phyloP scores from a whole-genome alignment of 1,140 invertebrate genomes.

The Trialeurodes vaporariorum region DNA sequence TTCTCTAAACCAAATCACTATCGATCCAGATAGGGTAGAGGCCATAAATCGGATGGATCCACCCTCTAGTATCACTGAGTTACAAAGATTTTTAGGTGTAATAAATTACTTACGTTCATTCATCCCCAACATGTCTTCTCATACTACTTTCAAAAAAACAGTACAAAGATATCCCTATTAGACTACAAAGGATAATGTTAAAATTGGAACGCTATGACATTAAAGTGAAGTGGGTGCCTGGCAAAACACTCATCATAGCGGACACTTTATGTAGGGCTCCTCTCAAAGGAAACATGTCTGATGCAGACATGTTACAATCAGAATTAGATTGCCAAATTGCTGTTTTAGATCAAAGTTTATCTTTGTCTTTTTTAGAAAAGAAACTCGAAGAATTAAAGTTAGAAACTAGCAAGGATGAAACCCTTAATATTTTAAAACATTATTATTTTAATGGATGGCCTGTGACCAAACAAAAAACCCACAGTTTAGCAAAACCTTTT shows the following conservation, averaged over 20 bases:
- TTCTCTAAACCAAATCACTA: slow-evolving; percentile 27
- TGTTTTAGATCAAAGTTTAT: slow-evolving; percentile 3
- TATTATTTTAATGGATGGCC: slow-evolving; percentile 21
- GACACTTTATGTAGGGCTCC: slow-evolving; percentile 27
- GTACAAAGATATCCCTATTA: slow-evolving; percentile 19
- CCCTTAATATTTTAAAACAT: slow-evolving; percentile 17
- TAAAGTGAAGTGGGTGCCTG: slow-evolving; percentile 25
- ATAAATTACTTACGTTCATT: slow-evolving; percentile 32
- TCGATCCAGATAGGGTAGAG: slow-evolving; percentile 31
- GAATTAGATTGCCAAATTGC: not conserved
- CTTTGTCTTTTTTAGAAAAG: slow-evolving; percentile 12
- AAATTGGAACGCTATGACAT: slow-evolving; percentile 31
- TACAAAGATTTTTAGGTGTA: slow-evolving; percentile 33
- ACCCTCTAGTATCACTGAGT: slow-evolving; percentile 29
- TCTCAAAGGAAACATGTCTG: not conserved
- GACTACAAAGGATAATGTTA: slow-evolving; percentile 35
- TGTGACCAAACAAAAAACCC: not conserved
- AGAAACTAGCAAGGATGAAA: slow-evolving; percentile 20
- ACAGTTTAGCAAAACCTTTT: slow-evolving; percentile 21
- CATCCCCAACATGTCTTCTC: slow-evolving; percentile 33
- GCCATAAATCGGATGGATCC: slow-evolving; percentile 31
- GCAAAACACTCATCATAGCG: slow-evolving; percentile 25
- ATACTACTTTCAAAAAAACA: slow-evolving; percentile 26
- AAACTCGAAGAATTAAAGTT: slow-evolving; percentile 17
- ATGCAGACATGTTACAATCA: not conserved